These are phyloP conservation scores for Lycocerus yunnanus DNA, from an alignment of 2,888 invertebrate genomes.

Conservation along the genomic window DNA sequence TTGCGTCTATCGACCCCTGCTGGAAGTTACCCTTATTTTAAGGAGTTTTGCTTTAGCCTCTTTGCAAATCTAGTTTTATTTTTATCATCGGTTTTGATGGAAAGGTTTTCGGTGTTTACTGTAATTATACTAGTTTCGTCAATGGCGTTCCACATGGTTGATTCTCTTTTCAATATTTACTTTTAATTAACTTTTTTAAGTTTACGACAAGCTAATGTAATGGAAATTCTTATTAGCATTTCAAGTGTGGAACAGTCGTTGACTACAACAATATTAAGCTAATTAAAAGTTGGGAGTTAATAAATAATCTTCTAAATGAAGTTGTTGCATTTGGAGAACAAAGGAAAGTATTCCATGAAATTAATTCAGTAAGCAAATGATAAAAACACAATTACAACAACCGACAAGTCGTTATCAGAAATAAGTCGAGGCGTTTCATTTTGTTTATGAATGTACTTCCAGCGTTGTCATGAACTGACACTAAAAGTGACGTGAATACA, in stretches of 20 bases:
- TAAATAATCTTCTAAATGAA: not conserved
- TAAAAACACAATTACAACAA: conserved; percentile 9
- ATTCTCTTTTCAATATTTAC: not conserved
- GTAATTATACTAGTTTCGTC: too few relatives aligned
- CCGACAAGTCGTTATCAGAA: conserved; percentile 19
- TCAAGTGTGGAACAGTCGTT: not conserved
- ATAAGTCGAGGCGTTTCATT: conserved; percentile 20
- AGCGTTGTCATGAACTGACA: conserved; percentile 22
- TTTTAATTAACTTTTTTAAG: not conserved
- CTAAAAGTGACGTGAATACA: conserved; percentile 16
- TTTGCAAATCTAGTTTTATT: not conserved
- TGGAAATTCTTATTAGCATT: not conserved
- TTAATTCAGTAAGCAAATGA: not conserved
- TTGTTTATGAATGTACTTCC: conserved; percentile 21
- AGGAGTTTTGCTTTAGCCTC: not conserved
- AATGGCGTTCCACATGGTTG: not conserved
- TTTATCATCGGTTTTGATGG: not conserved
- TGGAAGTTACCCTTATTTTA: not conserved
- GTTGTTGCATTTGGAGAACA: conserved; percentile 6
- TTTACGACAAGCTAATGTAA: not conserved
- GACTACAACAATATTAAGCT: conserved; percentile 3
- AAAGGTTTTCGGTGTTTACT: not conserved
- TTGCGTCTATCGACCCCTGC: not conserved
- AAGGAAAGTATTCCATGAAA: not conserved
- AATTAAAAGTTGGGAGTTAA: not conserved